Evolutionary conservation across 2,888 invertebrate species (phyloP), one percentile per base, ranked within the genome.

Genomic region (Actias luna): DNA sequence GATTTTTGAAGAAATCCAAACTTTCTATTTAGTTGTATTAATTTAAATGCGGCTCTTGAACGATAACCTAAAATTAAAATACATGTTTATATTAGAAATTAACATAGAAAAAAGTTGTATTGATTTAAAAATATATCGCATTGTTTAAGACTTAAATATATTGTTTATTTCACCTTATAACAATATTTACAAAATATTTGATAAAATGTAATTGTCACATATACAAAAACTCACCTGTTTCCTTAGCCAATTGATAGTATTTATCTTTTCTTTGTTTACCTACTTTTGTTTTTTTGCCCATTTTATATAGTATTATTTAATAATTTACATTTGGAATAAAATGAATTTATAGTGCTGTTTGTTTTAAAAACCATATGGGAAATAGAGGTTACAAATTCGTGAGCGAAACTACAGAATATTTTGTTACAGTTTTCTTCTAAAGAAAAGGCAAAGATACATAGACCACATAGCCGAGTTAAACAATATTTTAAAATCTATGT

Each of bases 231-330:
- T 85, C 92, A 98, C 98, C 99, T 78, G 99, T 98, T 94, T 99
- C 99, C 89, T 99, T 99, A 12, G 99, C 99, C 76, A 99, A 93
- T 81, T 98, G 97, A 91, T 99, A 99, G 90, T 97, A 99, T 94
- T 98, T 99, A 95, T 99, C 99, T 89, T 97, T 97, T 59, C 99
- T 95, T 85, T 99, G 97, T 93, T 99, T 99, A 94, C 99, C 99
- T 86, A 97, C 94, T 96, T 99, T 99, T 14, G 95, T 93, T 88
- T 99, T 99, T 87, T 98, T 98, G 61, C 98, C 98, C 98, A 99
- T 99, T 88, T 90, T 61, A 59, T 60, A 52, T 18, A 33, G 18
- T 33, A 31, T 12, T 16, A 62, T 22, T 35, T 50, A 16, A 33
- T 8, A 4, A 31, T 29, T 18, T 36, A 16, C 27, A 39, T 42